phyloP scores from a whole-genome alignment of 2,888 invertebrate genomes.

The Amiota mariae region DNA sequence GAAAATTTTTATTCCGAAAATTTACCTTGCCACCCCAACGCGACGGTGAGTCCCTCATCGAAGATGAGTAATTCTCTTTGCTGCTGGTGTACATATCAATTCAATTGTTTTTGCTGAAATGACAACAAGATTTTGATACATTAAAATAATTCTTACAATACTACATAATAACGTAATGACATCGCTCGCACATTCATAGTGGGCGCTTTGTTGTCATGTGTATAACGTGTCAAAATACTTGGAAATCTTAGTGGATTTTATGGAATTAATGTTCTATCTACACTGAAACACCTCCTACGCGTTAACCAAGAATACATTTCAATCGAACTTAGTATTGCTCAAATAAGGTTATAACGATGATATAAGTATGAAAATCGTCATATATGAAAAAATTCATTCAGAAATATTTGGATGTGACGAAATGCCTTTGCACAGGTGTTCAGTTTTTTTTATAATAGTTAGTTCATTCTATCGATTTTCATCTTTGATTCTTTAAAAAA shows the following conservation, averaged over 20 bases:
- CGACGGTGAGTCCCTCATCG: conserved; percentile 62
- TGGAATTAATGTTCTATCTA: background rate
- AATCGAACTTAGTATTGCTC: conserved; percentile 17
- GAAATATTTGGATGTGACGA: background rate
- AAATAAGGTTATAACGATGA: conserved; percentile 20
- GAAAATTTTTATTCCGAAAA: background rate
- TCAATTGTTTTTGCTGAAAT: conserved; percentile 55
- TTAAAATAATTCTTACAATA: too few relatives aligned
- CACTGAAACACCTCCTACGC: conserved; percentile 7
- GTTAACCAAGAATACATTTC: background rate
- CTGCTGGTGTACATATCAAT: conserved; percentile 67
- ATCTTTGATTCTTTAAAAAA: too few relatives aligned
- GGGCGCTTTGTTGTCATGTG: conserved; percentile 33
- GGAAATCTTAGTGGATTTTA: conserved; percentile 15
- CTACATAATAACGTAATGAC: conserved; percentile 32
- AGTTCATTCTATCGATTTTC: too few relatives aligned
- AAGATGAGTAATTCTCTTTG: conserved; percentile 69
- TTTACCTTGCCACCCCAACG: conserved; percentile 66
- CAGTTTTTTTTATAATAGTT: too few relatives aligned
- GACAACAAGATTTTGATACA: conserved; percentile 49
- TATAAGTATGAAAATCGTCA: background rate
- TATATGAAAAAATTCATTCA: background rate
- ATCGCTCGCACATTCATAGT: too few relatives aligned
- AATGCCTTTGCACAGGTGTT: conserved; percentile 4
- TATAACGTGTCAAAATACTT: conserved; percentile 34